Base-by-base conservation (phyloP, 2,888 invertebrate species). In the Cephus sareptanus region DNA sequence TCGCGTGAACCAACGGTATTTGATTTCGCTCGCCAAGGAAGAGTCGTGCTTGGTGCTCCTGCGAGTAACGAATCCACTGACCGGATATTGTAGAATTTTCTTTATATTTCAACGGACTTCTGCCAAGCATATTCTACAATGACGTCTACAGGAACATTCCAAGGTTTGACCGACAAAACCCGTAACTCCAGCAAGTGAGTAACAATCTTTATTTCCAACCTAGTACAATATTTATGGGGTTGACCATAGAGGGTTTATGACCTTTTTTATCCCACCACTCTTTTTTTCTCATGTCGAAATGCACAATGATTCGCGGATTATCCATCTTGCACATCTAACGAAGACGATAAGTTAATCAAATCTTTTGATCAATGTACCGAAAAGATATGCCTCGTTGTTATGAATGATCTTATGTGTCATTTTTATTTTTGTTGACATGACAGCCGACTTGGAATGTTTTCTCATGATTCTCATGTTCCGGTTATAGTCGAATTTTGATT, bases 161-260 rank as follows among this genome's bases (percentile, higher is more conserved):
- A 94, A 81, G 94, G 94, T 79, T 87, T 94, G 81, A 92, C 92
- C 74, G 93, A 94, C 85, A 93, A 93, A 84, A 93, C 92, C 81
- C 94, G 94, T 88, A 94, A 94, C 87, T 94, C 94, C 73, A 95
- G 95, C 92, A 95, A 93, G 94, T 94, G 89, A 93, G 94, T 93
- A 56, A 56, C 6, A 56, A 56, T 56, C 40, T 56, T 56, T 23
- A 56, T 56, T 56, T 56, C 6, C 40, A 56, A 56, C 40, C 40
- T 56, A 56, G 40, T 23, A 56, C 23, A 56, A 56, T 56, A 56
- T 56, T 56, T 56, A 23, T 56, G 40, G 40, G 40, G 40, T 56
- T 56, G 40, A 56, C 40, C 23, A 56, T 15, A 56, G 40, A 56
- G 40, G 40, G 40, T 56, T 56, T 56, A 56, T 56, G 40, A 56